Conservation (phyloP, 2,888 invertebrate species). For the Leptura quadrifasciata region DNA sequence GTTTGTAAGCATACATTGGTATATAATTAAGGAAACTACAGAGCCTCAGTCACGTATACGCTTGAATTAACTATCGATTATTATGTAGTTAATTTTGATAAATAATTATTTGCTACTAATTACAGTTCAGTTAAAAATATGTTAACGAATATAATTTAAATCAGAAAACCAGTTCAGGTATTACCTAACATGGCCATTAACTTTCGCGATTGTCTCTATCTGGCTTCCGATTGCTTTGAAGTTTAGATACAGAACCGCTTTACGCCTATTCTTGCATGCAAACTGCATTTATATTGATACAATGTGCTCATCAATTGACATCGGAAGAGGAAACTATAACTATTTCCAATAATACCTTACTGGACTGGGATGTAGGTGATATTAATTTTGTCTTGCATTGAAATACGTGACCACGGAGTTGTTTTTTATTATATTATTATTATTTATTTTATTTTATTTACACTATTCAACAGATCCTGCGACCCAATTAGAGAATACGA, state of each 20-base stretch:
- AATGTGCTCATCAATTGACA: too few relatives aligned
- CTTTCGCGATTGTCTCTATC: conserved; percentile 5
- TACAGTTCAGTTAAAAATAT: background rate
- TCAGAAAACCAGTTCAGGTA: conserved; percentile 18
- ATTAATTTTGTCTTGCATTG: too few relatives aligned
- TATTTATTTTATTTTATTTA: too few relatives aligned
- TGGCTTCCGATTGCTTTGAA: background rate
- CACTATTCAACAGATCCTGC: too few relatives aligned
- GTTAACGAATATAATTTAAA: conserved; percentile 11
- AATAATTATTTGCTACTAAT: conserved; percentile 16
- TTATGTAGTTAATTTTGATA: conserved; percentile 18
- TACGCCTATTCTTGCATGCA: background rate
- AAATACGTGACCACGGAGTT: too few relatives aligned
- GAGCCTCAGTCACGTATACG: conserved; percentile 5
- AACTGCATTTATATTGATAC: background rate
- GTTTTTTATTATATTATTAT: too few relatives aligned
- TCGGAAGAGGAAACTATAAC: too few relatives aligned
- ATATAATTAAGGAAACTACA: conserved; percentile 29
- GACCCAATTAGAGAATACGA: too few relatives aligned
- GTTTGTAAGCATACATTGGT: background rate
- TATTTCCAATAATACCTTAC: too few relatives aligned
- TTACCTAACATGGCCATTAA: conserved; percentile 9
- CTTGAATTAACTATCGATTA: conserved; percentile 16
- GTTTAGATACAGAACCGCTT: background rate
- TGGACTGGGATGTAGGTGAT: too few relatives aligned